Conservation (phyloP, 2,797 vertebrate species). For the Bryconaethiops microstoma region DNA sequence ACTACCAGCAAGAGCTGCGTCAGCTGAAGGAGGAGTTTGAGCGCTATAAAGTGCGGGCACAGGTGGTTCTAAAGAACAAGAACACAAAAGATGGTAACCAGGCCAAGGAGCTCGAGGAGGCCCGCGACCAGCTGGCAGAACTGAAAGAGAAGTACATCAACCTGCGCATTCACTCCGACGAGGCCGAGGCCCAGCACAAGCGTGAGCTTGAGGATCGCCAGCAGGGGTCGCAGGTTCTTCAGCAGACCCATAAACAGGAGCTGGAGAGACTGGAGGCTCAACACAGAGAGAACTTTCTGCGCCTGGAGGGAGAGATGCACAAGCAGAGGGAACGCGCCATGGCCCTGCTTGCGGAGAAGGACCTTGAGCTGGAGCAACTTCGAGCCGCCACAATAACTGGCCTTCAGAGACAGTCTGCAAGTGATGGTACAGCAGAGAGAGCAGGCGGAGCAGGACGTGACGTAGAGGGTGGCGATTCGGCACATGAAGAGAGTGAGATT, state of each 20-base stretch:
- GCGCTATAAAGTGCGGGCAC: conserved; percentile 89
- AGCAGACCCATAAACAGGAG: conserved; percentile 85
- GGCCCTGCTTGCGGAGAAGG: conserved; percentile 90
- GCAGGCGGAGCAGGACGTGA: conserved; percentile 52
- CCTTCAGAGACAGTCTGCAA: conserved; percentile 50
- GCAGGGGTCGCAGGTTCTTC: conserved; percentile 70
- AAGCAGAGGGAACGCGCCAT: conserved; percentile 90
- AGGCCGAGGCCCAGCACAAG: conserved; percentile 72
- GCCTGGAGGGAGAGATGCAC: conserved; percentile 89
- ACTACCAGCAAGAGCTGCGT: conserved; percentile 88
- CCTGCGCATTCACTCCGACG: conserved; percentile 83
- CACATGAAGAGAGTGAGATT: conserved; percentile 63
- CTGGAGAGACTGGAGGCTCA: conserved; percentile 76
- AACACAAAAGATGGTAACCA: conserved; percentile 82
- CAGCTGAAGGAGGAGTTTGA: conserved; percentile 94
- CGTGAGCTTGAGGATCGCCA: conserved; percentile 73
- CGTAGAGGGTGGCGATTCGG: conserved; percentile 29
- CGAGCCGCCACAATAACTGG: conserved; percentile 62
- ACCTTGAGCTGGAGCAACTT: conserved; percentile 87
- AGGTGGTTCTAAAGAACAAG: conserved; percentile 91
- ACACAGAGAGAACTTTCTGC: conserved; percentile 80
- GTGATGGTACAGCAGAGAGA: conserved; percentile 33
- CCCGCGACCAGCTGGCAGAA: conserved; percentile 85
- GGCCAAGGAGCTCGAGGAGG: conserved; percentile 86
- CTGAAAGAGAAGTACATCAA: conserved; percentile 91